A percentile compares a stretch with the other conserved stretches of the same genome.
Conservation (phyloP, 2,888 invertebrate species). For the Coelinius sp. region DNA sequence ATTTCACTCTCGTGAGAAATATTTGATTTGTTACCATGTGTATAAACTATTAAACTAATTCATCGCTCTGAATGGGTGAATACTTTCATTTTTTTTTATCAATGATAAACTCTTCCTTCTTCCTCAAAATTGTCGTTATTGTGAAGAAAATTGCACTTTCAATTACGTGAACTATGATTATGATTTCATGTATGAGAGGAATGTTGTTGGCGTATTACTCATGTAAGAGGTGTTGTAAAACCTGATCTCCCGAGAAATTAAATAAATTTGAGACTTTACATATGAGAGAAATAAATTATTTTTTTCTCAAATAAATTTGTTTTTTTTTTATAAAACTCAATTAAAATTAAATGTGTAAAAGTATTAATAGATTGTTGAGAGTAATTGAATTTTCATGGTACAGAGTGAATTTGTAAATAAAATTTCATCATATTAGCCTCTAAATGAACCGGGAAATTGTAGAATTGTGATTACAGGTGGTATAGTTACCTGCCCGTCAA, state of each 20-base stretch:
- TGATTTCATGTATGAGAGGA: constrained; percentile 34
- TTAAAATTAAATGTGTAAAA: not conserved
- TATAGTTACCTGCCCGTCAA: constrained; percentile 9
- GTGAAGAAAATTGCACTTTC: constrained; percentile 53
- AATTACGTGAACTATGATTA: constrained; percentile 42
- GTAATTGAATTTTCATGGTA: constrained; percentile 6
- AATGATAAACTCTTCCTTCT: not conserved
- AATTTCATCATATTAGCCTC: not conserved
- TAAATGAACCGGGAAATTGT: constrained; percentile 8
- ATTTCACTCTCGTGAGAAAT: not conserved
- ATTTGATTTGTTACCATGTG: constrained; percentile 25
- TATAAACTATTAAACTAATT: constrained; percentile 22
- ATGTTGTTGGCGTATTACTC: constrained; percentile 20
- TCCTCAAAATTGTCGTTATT: constrained; percentile 22
- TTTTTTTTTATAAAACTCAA: not conserved
- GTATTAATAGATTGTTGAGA: not conserved
- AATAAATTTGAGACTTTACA: not conserved
- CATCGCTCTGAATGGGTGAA: constrained; percentile 32
- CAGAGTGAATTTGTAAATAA: constrained; percentile 5
- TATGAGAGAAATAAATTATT: not conserved
- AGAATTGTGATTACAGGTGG: constrained; percentile 9
- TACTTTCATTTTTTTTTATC: constrained; percentile 35
- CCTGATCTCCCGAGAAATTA: constrained; percentile 1
- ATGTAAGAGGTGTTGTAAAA: constrained; percentile 19
- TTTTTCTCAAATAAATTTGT: not conserved